A percentile compares a stretch with the other conserved stretches of the same genome.
These are phyloP conservation scores for Pinctada fucata DNA, from an alignment of 2,888 invertebrate species.

Conservation along the genomic window DNA sequence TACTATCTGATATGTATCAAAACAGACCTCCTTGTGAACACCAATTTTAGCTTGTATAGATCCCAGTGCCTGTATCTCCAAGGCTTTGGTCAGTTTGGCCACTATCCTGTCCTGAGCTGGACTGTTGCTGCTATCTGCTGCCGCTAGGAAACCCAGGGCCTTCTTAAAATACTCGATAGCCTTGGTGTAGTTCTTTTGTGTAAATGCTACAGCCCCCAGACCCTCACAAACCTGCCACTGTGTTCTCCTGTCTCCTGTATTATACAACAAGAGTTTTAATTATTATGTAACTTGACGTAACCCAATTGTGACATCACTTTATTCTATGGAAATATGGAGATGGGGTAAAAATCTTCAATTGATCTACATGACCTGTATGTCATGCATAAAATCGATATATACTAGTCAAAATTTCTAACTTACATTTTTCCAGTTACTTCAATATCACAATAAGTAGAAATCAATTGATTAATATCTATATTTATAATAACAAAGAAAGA, in stretches of 20 bases:
- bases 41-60: too few relatives aligned
- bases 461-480: too few relatives aligned
- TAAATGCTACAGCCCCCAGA: constrained; percentile 55
- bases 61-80: constrained; percentile 27
- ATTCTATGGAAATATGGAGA: not conserved
- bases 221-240: constrained; percentile 64
- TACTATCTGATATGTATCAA: too few relatives aligned
- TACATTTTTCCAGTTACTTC: too few relatives aligned
- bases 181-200: constrained; percentile 40
- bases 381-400: not conserved
- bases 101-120: constrained; percentile 47
- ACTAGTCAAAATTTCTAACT: too few relatives aligned
- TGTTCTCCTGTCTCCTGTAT: constrained; percentile 58
- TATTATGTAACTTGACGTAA: not conserved
- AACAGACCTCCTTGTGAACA: too few relatives aligned
- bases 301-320: not conserved
- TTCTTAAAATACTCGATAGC: constrained; percentile 50
- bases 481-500: too few relatives aligned
- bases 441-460: too few relatives aligned
- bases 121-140: constrained; percentile 30
- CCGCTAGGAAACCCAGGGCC: constrained; percentile 44
- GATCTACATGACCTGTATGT: not conserved
- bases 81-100: constrained; percentile 41
- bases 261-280: constrained; percentile 1
- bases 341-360: too few relatives aligned